Percentiles rank a stretch among this genome's conserved stretches.
These are phyloP conservation scores for Isaurus tuberculatus DNA, from an alignment of 92 coral and sea anemone genomes.

Conservation along the genomic window DNA sequence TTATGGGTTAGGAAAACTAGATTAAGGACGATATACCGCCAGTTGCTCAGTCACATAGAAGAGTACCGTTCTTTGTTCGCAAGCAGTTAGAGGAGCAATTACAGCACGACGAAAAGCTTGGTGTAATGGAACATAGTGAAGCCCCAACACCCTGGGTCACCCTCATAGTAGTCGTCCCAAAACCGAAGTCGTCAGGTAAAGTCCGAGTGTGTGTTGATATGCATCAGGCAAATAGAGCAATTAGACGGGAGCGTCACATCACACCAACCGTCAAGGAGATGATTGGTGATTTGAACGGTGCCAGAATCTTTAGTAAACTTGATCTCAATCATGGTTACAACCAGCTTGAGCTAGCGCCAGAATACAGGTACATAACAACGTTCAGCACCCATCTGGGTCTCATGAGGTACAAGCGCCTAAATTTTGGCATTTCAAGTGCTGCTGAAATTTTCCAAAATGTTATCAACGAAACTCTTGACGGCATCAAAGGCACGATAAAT, in stretches of 20 bases:
- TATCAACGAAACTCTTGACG: slow-evolving; percentile 37
- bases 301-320: slow-evolving; percentile 51
- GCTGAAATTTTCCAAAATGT: slow-evolving; percentile 62
- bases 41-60: slow-evolving; percentile 66
- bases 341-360: slow-evolving; percentile 69
- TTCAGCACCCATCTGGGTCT: slow-evolving; percentile 42
- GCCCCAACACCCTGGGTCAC: slow-evolving; percentile 68
- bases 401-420: slow-evolving; percentile 43
- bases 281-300: slow-evolving; percentile 60
- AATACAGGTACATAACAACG: slow-evolving; percentile 68
- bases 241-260: slow-evolving; percentile 62
- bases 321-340: too few relatives aligned
- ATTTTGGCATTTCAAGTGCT: slow-evolving; percentile 58
- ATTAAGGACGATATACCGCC: slow-evolving; percentile 58
- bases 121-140: slow-evolving; percentile 61
- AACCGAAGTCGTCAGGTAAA: slow-evolving; percentile 63
- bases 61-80: slow-evolving; percentile 61
- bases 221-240: slow-evolving; percentile 66
- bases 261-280: slow-evolving; percentile 64
- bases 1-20: slow-evolving; percentile 64
- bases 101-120: slow-evolving; percentile 49
- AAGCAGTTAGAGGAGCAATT: slow-evolving; percentile 67
- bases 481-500: too few relatives aligned
- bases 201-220: slow-evolving; percentile 54
- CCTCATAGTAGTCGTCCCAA: slow-evolving; percentile 66